A percentile compares a stretch with the other conserved stretches of the same genome.
Evolutionary conservation across 2,113 vertebrate genomes (phyloP).

Genomic region (Oriolus oriolus): DNA sequence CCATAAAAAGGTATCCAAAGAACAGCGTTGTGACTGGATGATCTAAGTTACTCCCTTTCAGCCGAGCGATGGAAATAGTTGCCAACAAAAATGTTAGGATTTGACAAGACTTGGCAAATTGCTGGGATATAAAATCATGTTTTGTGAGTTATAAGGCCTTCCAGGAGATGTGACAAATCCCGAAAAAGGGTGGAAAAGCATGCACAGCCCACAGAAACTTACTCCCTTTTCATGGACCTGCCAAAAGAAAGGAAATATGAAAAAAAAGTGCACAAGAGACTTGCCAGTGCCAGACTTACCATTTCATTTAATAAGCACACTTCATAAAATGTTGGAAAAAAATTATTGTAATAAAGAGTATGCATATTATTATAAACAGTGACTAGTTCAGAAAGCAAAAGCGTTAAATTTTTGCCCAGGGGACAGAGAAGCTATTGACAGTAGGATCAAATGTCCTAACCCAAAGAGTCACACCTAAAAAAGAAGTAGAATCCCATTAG

Average conservation of each 20-base stretch:
- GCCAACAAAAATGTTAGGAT: slow-evolving; percentile 68
- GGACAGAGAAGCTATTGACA: slow-evolving; percentile 29
- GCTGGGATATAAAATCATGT: slow-evolving; percentile 60
- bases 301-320: slow-evolving; percentile 64
- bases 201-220: slow-evolving; percentile 47
- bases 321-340: slow-evolving; percentile 58
- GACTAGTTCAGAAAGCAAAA: slow-evolving; percentile 24
- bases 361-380: slow-evolving; percentile 40
- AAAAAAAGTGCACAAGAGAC: slow-evolving; percentile 50
- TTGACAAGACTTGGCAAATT: slow-evolving; percentile 69
- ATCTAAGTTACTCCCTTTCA: slow-evolving; percentile 59
- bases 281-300: slow-evolving; percentile 52
- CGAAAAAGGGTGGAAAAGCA: slow-evolving; percentile 59
- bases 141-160: slow-evolving; percentile 64
- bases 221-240: slow-evolving; percentile 36
- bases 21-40: not conserved
- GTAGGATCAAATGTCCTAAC: not conserved
- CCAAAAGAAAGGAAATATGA: slow-evolving; percentile 62
- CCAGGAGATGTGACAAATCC: slow-evolving; percentile 64
- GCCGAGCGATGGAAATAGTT: slow-evolving; percentile 7
- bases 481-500: not conserved
- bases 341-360: slow-evolving; percentile 40
- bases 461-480: not conserved
- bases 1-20: not conserved
- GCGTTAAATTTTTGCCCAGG: not conserved